Conservation (phyloP, 2,888 invertebrate genomes). For the Halictus ligatus region DNA sequence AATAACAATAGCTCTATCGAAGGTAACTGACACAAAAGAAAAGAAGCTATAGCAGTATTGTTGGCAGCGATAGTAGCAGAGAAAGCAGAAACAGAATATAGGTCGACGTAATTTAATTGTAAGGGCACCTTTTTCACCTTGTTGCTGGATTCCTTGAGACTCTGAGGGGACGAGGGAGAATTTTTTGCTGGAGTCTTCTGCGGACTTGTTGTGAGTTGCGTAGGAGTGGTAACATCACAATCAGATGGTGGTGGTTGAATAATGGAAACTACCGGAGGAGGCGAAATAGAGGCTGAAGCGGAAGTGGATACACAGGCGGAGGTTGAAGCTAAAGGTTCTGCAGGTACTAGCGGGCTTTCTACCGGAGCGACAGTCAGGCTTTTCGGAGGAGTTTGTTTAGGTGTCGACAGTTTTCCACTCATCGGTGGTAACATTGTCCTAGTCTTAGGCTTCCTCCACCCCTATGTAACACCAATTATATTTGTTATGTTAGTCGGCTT, state of each 20-base stretch:
- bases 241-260: conserved; percentile 79
- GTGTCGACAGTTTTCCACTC: conserved; percentile 85
- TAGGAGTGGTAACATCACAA: conserved; percentile 79
- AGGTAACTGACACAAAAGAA: neutral
- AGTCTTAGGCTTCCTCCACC: conserved; percentile 92
- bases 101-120: conserved; percentile 52
- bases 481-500: conserved; percentile 72
- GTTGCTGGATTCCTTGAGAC: conserved; percentile 83
- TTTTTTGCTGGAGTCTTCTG: conserved; percentile 83
- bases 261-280: conserved; percentile 79
- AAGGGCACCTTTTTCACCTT: conserved; percentile 84
- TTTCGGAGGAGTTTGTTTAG: conserved; percentile 85
- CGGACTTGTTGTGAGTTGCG: conserved; percentile 80
- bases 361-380: conserved; percentile 81
- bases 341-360: conserved; percentile 78
- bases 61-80: conserved; percentile 13
- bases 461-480: conserved; percentile 85
- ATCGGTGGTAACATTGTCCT: conserved; percentile 90
- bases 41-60: neutral
- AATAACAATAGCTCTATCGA: neutral
- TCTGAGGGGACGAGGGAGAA: conserved; percentile 83
- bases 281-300: conserved; percentile 76
- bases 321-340: conserved; percentile 81
- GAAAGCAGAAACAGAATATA: conserved; percentile 25
- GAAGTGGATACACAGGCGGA: conserved; percentile 57